These are phyloP conservation scores for Chymomyza caudatula DNA, from an alignment of 2,888 invertebrate genomes.

Conservation along the genomic window DNA sequence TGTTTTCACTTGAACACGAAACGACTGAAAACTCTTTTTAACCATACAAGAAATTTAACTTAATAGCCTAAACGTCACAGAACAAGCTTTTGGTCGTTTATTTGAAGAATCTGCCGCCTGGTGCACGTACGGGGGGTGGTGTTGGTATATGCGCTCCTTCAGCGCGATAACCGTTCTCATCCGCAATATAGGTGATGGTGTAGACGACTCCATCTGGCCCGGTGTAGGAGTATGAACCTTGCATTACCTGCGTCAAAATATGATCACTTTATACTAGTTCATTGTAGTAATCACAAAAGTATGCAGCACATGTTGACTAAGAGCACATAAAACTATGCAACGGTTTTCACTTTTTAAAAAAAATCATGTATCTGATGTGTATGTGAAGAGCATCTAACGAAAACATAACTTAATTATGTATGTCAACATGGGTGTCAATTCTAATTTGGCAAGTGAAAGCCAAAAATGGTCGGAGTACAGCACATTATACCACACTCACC, in stretches of 20 bases:
- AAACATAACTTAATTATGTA: no score
- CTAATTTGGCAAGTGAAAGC: no score
- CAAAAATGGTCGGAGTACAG: no score
- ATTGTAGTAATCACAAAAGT: conserved; percentile 13
- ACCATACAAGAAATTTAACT: conserved; percentile 16
- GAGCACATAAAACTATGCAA: conserved; percentile 19
- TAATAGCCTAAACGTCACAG: conserved; percentile 1
- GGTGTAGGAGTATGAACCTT: conserved; percentile 81
- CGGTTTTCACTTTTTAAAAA: neutral
- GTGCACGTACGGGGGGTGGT: conserved; percentile 75
- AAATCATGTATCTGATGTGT: no score
- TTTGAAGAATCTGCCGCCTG: conserved; percentile 70
- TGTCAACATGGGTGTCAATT: no score
- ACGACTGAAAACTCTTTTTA: conserved; percentile 27
- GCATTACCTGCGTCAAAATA: conserved; percentile 77
- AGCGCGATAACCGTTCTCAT: conserved; percentile 79
- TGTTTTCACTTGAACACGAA: neutral
- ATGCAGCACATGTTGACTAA: neutral
- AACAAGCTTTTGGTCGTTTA: conserved; percentile 37
- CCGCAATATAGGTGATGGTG: conserved; percentile 79
- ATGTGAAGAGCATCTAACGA: no score
- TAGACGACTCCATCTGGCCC: conserved; percentile 81
- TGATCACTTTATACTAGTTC: neutral
- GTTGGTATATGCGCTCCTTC: conserved; percentile 79
- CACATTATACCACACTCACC: conserved; percentile 70